These are phyloP conservation scores for Strongylocentrotus purpuratus DNA, from an alignment of 35 echinoderm and acorn worm species.

Conservation along the genomic window DNA sequence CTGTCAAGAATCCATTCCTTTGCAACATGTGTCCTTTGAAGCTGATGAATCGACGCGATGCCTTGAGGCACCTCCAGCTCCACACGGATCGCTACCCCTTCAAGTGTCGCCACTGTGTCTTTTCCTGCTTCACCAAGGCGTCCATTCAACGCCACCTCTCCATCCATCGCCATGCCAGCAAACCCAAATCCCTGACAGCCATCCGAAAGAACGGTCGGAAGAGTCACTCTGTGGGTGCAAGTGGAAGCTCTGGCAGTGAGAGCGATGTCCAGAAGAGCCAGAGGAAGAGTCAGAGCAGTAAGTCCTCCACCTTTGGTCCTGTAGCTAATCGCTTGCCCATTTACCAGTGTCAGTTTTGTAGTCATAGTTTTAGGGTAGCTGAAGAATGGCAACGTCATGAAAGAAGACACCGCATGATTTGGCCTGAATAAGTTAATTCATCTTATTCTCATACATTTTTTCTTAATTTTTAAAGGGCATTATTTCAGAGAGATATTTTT, in stretches of 20 bases:
- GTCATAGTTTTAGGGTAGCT: slow-evolving; percentile 39
- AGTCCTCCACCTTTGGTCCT: slow-evolving; percentile 13
- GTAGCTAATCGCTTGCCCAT: slow-evolving; percentile 43
- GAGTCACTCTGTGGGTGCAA: neutral
- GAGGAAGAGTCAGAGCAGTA: slow-evolving; percentile 39
- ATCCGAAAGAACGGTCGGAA: slow-evolving; percentile 29
- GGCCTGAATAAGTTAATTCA: neutral
- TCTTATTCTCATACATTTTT: neutral
- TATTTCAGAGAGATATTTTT: neutral
- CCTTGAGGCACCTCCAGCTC: slow-evolving; percentile 69
- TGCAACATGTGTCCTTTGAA: slow-evolving; percentile 72
- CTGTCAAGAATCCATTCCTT: slow-evolving; percentile 58
- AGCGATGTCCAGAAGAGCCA: neutral
- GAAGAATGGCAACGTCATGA: slow-evolving; percentile 50
- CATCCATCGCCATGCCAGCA: slow-evolving; percentile 24
- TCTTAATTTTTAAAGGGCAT: neutral
- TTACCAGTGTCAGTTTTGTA: slow-evolving; percentile 37
- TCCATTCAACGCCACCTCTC: slow-evolving; percentile 20
- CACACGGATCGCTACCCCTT: slow-evolving; percentile 80
- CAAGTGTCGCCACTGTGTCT: slow-evolving; percentile 83
- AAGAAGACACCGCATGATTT: slow-evolving; percentile 28
- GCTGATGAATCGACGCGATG: slow-evolving; percentile 63
- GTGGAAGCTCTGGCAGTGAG: neutral
- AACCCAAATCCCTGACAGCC: slow-evolving; percentile 2
- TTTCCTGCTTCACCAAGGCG: slow-evolving; percentile 62